phyloP scores from a whole-genome alignment of 92 coral and sea anemone genomes.

The Epizoanthus rinbou region DNA sequence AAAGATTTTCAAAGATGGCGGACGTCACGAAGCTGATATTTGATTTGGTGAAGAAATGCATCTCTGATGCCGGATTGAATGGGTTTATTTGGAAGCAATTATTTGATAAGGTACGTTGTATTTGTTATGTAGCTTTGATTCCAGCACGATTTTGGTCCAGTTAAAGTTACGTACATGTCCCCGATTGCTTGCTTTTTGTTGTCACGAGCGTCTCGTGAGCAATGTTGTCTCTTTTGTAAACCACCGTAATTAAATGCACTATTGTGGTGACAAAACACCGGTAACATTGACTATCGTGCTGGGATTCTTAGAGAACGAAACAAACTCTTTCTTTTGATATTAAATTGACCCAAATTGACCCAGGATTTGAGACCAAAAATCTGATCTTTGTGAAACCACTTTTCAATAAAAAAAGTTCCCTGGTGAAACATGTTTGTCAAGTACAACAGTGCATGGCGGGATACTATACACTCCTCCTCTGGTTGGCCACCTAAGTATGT shows the following conservation, averaged over 20 bases:
- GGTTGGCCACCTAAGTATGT: no score
- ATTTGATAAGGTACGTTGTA: no score
- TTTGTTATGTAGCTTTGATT: no score
- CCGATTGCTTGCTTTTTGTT: no score
- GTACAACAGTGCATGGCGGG: not conserved
- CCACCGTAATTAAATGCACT: not conserved
- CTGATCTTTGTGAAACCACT: not conserved
- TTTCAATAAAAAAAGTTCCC: not conserved
- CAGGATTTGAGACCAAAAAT: not conserved
- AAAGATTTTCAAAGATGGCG: not conserved
- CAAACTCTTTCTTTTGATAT: no score
- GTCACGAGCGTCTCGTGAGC: no score
- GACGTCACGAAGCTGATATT: not conserved
- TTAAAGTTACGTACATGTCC: no score
- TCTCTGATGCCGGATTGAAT: conserved; percentile 21
- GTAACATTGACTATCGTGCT: no score
- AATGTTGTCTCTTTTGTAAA: not conserved
- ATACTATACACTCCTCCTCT: no score
- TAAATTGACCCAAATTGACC: not conserved
- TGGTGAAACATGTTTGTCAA: not conserved
- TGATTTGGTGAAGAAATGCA: not conserved
- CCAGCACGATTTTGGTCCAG: no score
- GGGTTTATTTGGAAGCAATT: conserved; percentile 20
- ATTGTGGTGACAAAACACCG: no score
- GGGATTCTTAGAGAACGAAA: no score